phyloP scores from a whole-genome alignment of 2,797 vertebrate species.

The Hippocampus kuda region DNA sequence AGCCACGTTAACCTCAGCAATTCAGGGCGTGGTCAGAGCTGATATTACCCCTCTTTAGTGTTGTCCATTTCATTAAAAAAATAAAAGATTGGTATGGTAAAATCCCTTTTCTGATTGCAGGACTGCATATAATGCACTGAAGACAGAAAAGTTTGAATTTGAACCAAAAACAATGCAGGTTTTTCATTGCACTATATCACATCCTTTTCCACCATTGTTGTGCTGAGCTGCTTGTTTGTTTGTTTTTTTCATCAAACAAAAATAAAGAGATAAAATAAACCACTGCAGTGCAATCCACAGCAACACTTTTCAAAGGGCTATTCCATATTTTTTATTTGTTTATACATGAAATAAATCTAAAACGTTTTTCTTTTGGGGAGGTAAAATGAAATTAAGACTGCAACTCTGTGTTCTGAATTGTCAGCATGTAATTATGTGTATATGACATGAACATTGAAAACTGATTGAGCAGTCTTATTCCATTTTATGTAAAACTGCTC shows the following conservation, averaged over 20 bases:
- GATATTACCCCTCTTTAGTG: constrained; percentile 3
- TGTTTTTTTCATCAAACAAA: not conserved
- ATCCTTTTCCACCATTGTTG: not conserved
- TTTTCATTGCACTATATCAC: not conserved
- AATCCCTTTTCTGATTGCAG: not conserved
- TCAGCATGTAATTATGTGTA: not conserved
- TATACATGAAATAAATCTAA: not conserved
- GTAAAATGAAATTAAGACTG: not conserved
- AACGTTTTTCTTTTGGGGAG: not conserved
- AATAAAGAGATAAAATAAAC: not conserved
- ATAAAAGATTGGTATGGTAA: not conserved
- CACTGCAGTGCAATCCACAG: not conserved
- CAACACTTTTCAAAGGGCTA: not conserved
- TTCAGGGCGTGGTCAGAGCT: constrained; percentile 44
- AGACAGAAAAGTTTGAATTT: not conserved
- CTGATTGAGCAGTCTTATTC: not conserved
- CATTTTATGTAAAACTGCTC: constrained; percentile 10
- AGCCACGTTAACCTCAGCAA: constrained; percentile 26
- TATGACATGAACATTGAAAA: not conserved
- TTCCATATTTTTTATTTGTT: not conserved
- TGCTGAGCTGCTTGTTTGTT: not conserved
- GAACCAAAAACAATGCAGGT: not conserved
- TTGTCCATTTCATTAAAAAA: not conserved
- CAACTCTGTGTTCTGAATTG: not conserved
- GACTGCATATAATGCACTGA: not conserved